These are phyloP conservation scores for Otus sunia DNA, from an alignment of 2,113 vertebrate genomes.

Conservation along the genomic window DNA sequence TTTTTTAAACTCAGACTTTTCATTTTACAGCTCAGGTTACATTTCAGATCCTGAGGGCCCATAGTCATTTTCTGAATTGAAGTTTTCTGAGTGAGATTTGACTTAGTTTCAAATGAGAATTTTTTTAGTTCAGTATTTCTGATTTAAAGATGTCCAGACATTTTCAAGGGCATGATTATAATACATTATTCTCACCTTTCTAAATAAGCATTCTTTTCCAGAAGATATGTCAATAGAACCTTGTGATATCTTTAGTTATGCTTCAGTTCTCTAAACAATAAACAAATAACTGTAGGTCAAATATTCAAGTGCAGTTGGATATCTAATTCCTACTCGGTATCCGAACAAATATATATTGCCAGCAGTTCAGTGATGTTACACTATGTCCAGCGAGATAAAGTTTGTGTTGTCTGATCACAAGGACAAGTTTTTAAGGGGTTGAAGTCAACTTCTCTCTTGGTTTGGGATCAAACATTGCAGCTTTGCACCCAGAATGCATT, in stretches of 20 bases:
- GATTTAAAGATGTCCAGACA: not conserved
- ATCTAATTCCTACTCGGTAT: not conserved
- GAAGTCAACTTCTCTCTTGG: not conserved
- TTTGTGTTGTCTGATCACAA: not conserved
- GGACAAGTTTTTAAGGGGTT: not conserved
- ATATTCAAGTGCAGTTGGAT: not conserved
- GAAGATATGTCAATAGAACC: not conserved
- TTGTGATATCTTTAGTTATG: not conserved
- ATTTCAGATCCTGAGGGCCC: not conserved
- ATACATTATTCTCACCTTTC: not conserved
- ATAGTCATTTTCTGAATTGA: not conserved
- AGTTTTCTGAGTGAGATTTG: not conserved
- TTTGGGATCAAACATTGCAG: not conserved
- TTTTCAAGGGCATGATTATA: slow-evolving; percentile 29
- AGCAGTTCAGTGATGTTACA: not conserved
- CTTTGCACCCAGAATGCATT: not conserved
- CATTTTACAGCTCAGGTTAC: not conserved
- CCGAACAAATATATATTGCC: not conserved
- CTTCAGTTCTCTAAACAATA: not conserved
- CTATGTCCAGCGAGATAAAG: not conserved
- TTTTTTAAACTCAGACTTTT: not conserved
- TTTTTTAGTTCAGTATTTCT: not conserved
- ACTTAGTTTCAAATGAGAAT: not conserved
- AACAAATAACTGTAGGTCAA: not conserved
- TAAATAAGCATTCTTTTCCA: not conserved